phyloP scores from a whole-genome alignment of 2,113 vertebrate genomes.

The Syrrhaptes paradoxus region DNA sequence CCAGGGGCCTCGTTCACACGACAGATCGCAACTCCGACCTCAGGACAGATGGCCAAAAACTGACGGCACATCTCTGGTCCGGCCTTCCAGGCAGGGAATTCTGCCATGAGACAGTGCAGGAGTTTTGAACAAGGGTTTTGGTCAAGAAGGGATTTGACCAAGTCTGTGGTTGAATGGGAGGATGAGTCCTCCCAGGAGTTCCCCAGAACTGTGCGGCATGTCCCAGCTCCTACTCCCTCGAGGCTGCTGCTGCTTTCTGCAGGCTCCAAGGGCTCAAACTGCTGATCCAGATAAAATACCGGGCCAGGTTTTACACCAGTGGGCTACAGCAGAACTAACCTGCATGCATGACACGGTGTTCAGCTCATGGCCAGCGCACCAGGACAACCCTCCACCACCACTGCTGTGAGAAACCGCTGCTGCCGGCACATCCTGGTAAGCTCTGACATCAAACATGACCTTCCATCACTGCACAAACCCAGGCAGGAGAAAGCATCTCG shows the following conservation, averaged over 20 bases:
- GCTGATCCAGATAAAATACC: neutral
- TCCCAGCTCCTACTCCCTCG: neutral
- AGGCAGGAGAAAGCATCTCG: neutral
- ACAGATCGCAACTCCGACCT: neutral
- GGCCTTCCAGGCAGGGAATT: neutral
- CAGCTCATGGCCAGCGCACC: neutral
- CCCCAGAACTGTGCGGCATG: neutral
- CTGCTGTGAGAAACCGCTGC: neutral
- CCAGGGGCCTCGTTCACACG: neutral
- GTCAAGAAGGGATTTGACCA: neutral
- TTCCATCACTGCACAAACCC: neutral
- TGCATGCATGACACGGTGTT: neutral
- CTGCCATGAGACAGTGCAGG: neutral
- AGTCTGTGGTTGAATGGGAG: neutral
- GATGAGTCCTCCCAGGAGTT: neutral
- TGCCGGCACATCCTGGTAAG: neutral
- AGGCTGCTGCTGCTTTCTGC: neutral
- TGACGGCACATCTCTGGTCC: fast-evolving
- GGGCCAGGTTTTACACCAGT: neutral
- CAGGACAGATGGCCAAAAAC: neutral
- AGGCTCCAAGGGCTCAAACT: neutral
- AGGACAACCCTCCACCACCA: neutral
- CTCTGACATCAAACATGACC: neutral
- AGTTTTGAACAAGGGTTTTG: neutral
- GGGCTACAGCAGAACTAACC: neutral